A percentile compares a stretch with the other conserved stretches of the same genome.
These are phyloP conservation scores for Alectoris magna DNA, from an alignment of 2,797 vertebrate species.

Conservation along the genomic window DNA sequence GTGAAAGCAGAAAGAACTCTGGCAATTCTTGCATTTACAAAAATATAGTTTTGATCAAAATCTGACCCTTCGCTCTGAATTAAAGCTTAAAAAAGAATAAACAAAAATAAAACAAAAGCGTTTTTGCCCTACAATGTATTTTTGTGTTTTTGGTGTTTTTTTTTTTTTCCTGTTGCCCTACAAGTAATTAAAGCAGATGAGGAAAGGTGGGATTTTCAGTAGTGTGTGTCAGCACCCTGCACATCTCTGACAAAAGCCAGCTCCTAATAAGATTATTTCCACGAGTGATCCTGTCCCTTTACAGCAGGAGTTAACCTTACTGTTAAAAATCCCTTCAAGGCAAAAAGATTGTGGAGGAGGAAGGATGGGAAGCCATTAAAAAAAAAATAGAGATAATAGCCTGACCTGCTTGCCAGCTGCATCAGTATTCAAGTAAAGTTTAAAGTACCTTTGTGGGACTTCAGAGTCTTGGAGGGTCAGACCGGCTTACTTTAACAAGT, in stretches of 20 bases:
- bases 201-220: constrained; percentile 17
- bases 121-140: not conserved
- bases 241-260: constrained; percentile 28
- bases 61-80: not conserved
- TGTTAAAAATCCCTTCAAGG: constrained; percentile 48
- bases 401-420: constrained; percentile 45
- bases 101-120: not conserved
- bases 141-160: no score
- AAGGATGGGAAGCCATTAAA: not conserved
- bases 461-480: constrained; percentile 37
- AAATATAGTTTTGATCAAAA: not conserved
- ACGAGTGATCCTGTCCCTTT: constrained; percentile 3
- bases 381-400: constrained; percentile 40
- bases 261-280: constrained; percentile 33
- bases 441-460: constrained; percentile 63
- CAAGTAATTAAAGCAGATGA: not conserved
- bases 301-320: constrained; percentile 3
- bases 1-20: not conserved
- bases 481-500: constrained; percentile 27
- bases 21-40: not conserved
- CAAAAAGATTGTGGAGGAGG: not conserved
- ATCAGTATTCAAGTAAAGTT: constrained; percentile 71
- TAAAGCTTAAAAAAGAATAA: not conserved
- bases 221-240: not conserved
- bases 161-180: not conserved